Percentiles rank a stretch among this genome's conserved stretches.
Evolutionary conservation across 1,140 invertebrate species (phyloP).

Genomic region (Diploscapter pachys): DNA sequence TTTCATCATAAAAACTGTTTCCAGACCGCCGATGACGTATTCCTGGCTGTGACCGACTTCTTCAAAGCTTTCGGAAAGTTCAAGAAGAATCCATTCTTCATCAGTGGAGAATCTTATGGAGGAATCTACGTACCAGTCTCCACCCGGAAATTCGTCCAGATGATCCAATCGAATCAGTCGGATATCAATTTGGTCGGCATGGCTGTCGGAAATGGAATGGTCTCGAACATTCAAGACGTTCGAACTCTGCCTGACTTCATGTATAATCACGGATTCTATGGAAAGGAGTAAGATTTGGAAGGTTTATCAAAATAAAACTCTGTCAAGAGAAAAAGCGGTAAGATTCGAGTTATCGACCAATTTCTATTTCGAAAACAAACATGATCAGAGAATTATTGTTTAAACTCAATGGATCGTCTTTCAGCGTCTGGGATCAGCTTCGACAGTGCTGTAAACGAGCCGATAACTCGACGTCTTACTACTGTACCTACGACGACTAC

Average conservation of each 20-base stretch:
- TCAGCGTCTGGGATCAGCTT: constrained; percentile 29
- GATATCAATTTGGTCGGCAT: constrained; percentile 37
- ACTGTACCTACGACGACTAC: constrained; percentile 24
- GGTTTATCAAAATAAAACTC: not conserved
- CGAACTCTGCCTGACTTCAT: constrained; percentile 35
- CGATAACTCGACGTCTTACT: constrained; percentile 5
- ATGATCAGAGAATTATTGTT: no score
- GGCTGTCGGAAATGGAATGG: constrained; percentile 41
- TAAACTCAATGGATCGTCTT: not conserved
- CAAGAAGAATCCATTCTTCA: constrained; percentile 59
- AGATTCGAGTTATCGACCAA: no score
- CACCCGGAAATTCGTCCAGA: constrained; percentile 24
- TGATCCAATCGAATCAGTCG: constrained; percentile 21
- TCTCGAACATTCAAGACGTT: constrained; percentile 37
- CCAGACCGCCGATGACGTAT: constrained; percentile 60
- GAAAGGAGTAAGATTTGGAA: constrained; percentile 37
- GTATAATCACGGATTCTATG: constrained; percentile 47
- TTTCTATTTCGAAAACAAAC: no score
- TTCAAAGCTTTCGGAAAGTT: constrained; percentile 64
- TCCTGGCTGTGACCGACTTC: constrained; percentile 63
- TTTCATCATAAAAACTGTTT: constrained; percentile 3
- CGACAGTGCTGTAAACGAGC: constrained; percentile 14
- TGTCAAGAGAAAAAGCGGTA: no score
- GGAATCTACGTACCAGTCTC: constrained; percentile 60
- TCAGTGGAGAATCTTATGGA: constrained; percentile 62